Evolutionary conservation across 1,140 invertebrate genomes (phyloP), one percentile per base, ranked within the genome.

Genomic region (Mylabris phalerata): DNA sequence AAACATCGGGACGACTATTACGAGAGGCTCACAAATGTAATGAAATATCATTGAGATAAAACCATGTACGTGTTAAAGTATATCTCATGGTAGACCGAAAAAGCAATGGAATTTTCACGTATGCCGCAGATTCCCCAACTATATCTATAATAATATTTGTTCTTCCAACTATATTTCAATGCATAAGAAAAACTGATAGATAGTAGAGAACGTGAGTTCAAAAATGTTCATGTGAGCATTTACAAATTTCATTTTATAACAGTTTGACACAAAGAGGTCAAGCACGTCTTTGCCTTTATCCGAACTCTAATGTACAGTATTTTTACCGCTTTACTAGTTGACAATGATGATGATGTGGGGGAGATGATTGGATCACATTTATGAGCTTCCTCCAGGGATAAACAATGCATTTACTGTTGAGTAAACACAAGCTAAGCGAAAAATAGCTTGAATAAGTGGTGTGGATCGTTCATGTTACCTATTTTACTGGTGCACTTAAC

Each of bases 291-390:
- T 46, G 57, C 41, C 26, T 10, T 39, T 26, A 38, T 41, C 46
- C 6, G 2, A 25, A 27, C 9, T 19, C 11, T 48, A 39, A 10
- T 10, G 25, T 11, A 39, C n/a, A 50, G 40, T 42, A 52, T 42
- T 40, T 52, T 27, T 40, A 26, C 25, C 50, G 43, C 9, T 9
- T 45, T 32, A 32, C 43, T 55, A 47, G 45, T 49, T 45, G 57
- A 54, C 48, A 52, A 54, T 62, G 60, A 47, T 62, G 59, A 65
- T 65, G 62, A 67, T 64, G 62, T 61, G 7, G 32, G 67, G 63
- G 63, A 67, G 68, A 78, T 75, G 77, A 78, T 78, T 78, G 75
- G 75, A 77, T 79, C 74, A 73, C 70, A 76, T 79, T 78, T 77
- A 78, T 69, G 75, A 75, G 73, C 67, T 71, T 74, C 70, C 69